These are phyloP conservation scores for Hypomecis atomaria DNA, from an alignment of 2,888 invertebrate species.

Conservation along the genomic window DNA sequence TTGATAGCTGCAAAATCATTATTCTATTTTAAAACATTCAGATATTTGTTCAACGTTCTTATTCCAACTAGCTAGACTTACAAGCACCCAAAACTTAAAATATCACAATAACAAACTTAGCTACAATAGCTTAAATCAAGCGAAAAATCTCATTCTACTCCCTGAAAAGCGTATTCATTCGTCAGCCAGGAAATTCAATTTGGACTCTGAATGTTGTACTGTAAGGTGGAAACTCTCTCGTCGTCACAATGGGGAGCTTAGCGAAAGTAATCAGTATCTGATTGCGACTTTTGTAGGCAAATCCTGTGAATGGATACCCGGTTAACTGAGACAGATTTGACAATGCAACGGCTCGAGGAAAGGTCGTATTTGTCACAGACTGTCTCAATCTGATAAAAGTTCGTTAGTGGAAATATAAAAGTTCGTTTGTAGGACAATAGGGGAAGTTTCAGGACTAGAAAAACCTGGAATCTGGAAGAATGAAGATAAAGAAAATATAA, in stretches of 20 bases:
- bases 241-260: slow-evolving; percentile 37
- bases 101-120: slow-evolving; percentile 28
- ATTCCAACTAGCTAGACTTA: not conserved
- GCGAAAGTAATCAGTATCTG: slow-evolving; percentile 45
- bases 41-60: not conserved
- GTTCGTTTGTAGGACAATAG: too few species aligned
- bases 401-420: too few species aligned
- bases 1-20: too few species aligned
- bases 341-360: slow-evolving; percentile 42
- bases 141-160: slow-evolving; percentile 40
- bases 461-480: too few species aligned
- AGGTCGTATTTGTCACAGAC: slow-evolving; percentile 14
- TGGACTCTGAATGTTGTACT: slow-evolving; percentile 35
- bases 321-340: slow-evolving; percentile 57
- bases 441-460: too few species aligned
- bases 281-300: slow-evolving; percentile 60
- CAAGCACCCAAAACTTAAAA: slow-evolving; percentile 24
- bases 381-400: slow-evolving; percentile 11
- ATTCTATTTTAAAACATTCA: not conserved
- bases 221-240: slow-evolving; percentile 46
- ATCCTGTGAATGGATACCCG: slow-evolving; percentile 45
- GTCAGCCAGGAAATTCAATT: slow-evolving; percentile 43
- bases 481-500: too few species aligned
- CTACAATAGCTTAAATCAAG: slow-evolving; percentile 49
- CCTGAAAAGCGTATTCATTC: slow-evolving; percentile 36